Evolutionary conservation across 2,113 vertebrate genomes (phyloP).

Genomic region (Saccopteryx bilineata): DNA sequence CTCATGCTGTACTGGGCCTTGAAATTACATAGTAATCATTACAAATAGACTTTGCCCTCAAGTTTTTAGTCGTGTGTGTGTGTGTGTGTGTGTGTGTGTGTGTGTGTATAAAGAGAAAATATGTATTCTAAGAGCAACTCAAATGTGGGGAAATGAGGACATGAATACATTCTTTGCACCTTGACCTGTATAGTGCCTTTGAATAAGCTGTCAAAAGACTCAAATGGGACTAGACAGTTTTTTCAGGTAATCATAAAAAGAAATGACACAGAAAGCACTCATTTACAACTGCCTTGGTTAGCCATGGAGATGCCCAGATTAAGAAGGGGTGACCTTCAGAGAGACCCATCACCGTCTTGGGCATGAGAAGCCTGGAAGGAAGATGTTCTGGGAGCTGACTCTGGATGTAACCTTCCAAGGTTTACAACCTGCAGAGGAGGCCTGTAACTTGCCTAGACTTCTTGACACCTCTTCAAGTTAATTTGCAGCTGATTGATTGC

Average conservation of each 20-base stretch:
- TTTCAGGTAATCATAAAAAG: background rate
- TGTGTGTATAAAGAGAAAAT: slow-evolving; percentile 35
- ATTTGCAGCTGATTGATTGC: background rate
- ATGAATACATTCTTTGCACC: slow-evolving; percentile 73
- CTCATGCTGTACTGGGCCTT: background rate
- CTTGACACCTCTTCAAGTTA: background rate
- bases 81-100: background rate
- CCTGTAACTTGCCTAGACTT: background rate
- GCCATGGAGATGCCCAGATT: background rate
- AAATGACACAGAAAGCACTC: background rate
- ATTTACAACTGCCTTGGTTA: background rate
- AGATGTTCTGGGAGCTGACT: background rate
- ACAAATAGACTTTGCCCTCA: background rate
- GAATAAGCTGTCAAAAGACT: slow-evolving; percentile 23
- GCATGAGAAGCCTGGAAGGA: background rate
- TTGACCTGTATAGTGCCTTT: slow-evolving; percentile 69
- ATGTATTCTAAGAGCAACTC: slow-evolving; percentile 74
- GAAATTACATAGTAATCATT: slow-evolving; percentile 19
- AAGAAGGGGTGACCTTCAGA: slow-evolving; percentile 9
- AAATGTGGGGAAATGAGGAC: slow-evolving; percentile 75
- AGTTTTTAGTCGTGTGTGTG: background rate
- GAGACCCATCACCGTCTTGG: background rate
- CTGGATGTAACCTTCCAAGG: background rate
- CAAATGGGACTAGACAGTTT: background rate
- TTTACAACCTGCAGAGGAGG: background rate